Percentiles rank a stretch among this genome's conserved stretches.
Conservation (phyloP, 1,140 invertebrate species). For the Drosophila lini region DNA sequence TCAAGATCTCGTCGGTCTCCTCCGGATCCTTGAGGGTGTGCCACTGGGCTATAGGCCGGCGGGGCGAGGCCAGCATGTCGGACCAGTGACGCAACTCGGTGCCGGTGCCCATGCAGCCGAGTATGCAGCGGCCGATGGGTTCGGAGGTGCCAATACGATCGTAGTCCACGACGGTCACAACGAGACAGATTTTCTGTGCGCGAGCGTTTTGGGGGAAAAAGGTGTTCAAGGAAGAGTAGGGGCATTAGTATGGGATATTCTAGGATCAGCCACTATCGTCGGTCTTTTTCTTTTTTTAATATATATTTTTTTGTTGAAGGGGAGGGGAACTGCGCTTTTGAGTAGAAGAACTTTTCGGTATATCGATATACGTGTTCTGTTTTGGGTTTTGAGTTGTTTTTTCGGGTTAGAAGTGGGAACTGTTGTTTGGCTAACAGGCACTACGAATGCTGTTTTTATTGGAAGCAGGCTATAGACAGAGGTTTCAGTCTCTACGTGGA, state of each 20-base stretch:
- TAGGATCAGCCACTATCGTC: constrained; percentile 7
- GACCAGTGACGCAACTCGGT: constrained; percentile 99
- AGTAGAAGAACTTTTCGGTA: constrained; percentile 65
- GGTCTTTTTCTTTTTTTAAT: constrained; percentile 22
- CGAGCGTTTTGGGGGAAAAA: constrained; percentile 11
- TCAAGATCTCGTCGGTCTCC: constrained; percentile 89
- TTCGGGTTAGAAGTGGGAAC: constrained; percentile 46
- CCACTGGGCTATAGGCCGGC: constrained; percentile 99
- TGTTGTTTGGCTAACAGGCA: constrained; percentile 58
- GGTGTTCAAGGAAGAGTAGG: constrained; percentile 38
- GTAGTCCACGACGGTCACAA: constrained; percentile 99
- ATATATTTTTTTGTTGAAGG: constrained; percentile 21
- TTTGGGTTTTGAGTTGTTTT: constrained; percentile 41
- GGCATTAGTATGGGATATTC: constrained; percentile 28
- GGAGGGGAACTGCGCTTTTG: constrained; percentile 38
- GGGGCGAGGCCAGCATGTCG: constrained; percentile 98
- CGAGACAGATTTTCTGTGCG: constrained; percentile 98
- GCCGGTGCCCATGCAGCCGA: constrained; percentile 98
- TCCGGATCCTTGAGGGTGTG: constrained; percentile 99
- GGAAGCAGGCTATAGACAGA: constrained; percentile 60
- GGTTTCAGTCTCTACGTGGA: constrained; percentile 37
- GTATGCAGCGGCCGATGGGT: constrained; percentile 98
- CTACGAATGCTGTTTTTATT: constrained; percentile 52
- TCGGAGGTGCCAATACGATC: constrained; percentile 99
- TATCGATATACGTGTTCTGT: constrained; percentile 64